phyloP scores from a whole-genome alignment of 2,888 invertebrate genomes.

The Perizoma affinitatum region DNA sequence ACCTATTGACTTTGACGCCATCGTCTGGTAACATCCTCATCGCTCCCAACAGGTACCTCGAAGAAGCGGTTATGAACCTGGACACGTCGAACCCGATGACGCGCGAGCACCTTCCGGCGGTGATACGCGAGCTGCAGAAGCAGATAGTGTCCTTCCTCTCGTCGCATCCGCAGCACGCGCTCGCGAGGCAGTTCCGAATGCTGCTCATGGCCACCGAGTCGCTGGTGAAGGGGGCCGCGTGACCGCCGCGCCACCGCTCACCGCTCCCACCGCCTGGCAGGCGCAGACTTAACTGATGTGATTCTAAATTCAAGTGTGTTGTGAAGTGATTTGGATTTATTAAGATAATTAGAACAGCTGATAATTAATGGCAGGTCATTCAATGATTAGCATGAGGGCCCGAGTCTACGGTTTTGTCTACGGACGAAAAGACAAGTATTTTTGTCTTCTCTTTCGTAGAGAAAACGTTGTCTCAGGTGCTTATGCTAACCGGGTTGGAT shows the following conservation, averaged over 20 bases:
- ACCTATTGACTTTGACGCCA: too few relatives aligned
- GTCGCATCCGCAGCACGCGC: conserved; percentile 86
- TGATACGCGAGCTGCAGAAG: conserved; percentile 89
- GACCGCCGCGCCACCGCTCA: conserved; percentile 43
- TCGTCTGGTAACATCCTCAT: too few relatives aligned
- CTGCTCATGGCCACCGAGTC: conserved; percentile 88
- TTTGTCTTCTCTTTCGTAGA: too few relatives aligned
- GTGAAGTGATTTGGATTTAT: not conserved
- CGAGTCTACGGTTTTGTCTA: too few relatives aligned
- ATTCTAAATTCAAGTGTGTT: not conserved
- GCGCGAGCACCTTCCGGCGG: conserved; percentile 91
- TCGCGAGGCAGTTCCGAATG: conserved; percentile 87
- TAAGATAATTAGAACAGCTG: too few relatives aligned
- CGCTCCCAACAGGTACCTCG: conserved; percentile 87
- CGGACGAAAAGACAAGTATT: too few relatives aligned
- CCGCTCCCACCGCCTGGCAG: too few relatives aligned
- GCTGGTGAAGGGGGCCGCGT: conserved; percentile 69
- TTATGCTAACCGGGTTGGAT: too few relatives aligned
- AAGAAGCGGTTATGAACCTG: conserved; percentile 93
- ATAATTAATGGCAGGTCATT: too few relatives aligned
- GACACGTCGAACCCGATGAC: conserved; percentile 91
- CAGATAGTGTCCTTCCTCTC: conserved; percentile 89
- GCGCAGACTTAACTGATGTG: too few relatives aligned
- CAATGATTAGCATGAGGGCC: too few relatives aligned
- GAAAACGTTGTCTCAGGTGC: too few relatives aligned